Percentiles rank a stretch among this genome's conserved stretches.
Evolutionary conservation across 2,888 invertebrate species (phyloP).

Genomic region (Thecocarcelia acutangulata): DNA sequence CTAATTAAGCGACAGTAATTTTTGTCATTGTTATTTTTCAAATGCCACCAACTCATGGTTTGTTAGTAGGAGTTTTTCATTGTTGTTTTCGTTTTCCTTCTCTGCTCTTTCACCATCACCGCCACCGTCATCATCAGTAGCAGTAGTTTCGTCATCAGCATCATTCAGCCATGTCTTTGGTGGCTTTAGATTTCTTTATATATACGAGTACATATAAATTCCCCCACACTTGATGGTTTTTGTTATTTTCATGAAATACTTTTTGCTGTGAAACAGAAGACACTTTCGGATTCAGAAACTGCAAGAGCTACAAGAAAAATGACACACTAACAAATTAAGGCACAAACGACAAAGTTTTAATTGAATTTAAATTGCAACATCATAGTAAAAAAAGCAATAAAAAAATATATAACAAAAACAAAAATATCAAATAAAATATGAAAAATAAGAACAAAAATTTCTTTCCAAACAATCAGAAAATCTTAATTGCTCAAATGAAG

Average conservation of each 20-base stretch:
- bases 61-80: slow-evolving; percentile 45
- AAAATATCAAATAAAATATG: slow-evolving; percentile 33
- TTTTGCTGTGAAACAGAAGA: slow-evolving; percentile 7
- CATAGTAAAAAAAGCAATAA: slow-evolving; percentile 35
- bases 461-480: slow-evolving; percentile 3
- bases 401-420: slow-evolving; percentile 8
- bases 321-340: slow-evolving; percentile 67
- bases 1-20: slow-evolving; percentile 73
- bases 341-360: slow-evolving; percentile 72
- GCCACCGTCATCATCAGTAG: neutral
- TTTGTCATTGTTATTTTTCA: slow-evolving; percentile 71
- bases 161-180: neutral
- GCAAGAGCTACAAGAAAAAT: slow-evolving; percentile 31
- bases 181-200: slow-evolving; percentile 10
- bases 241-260: slow-evolving; percentile 3
- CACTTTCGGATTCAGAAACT: slow-evolving; percentile 45
- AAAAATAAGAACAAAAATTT: neutral
- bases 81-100: neutral
- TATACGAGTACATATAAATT: neutral
- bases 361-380: slow-evolving; percentile 72
- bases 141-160: slow-evolving; percentile 33
- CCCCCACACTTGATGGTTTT: slow-evolving; percentile 23
- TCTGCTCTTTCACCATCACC: slow-evolving; percentile 1
- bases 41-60: slow-evolving; percentile 60
- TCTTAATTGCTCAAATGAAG: slow-evolving; percentile 18